phyloP scores from a whole-genome alignment of 2,797 vertebrate species.

The Botia almorhae region DNA sequence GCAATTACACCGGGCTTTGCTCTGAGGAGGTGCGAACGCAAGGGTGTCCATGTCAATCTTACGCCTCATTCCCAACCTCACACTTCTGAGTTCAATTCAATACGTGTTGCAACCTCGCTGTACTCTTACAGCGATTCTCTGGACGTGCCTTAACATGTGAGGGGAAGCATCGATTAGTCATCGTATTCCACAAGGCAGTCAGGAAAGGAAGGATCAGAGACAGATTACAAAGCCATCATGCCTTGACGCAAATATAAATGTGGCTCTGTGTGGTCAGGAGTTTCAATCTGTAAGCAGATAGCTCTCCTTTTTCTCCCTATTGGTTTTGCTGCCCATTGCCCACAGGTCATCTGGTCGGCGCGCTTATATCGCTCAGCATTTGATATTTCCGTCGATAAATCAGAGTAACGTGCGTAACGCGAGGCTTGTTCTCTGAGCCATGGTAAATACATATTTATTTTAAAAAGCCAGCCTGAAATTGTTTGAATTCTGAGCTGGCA shows the following conservation, averaged over 20 bases:
- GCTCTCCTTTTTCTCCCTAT: constrained; percentile 67
- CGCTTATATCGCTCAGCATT: constrained; percentile 74
- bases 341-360: constrained; percentile 72
- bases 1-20: not conserved
- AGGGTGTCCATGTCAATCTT: not conserved
- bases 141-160: constrained; percentile 59
- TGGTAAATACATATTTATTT: constrained; percentile 77
- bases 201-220: constrained; percentile 59
- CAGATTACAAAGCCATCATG: constrained; percentile 64
- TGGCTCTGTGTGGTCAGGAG: constrained; percentile 56
- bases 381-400: constrained; percentile 82
- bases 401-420: constrained; percentile 69
- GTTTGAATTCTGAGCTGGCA: constrained; percentile 69
- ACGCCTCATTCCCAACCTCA: constrained; percentile 8
- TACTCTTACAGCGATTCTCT: constrained; percentile 63
- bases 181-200: constrained; percentile 61
- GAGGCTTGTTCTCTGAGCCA: constrained; percentile 72
- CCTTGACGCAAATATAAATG: constrained; percentile 69
- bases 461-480: constrained; percentile 66
- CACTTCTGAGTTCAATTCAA: constrained; percentile 57
- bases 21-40: constrained; percentile 39
- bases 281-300: constrained; percentile 70
- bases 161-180: constrained; percentile 71
- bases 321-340: constrained; percentile 78
- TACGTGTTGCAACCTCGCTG: constrained; percentile 60